Evolutionary conservation across 2,888 invertebrate species (phyloP), one percentile per base, ranked within the genome.

Genomic region (Balanococcus diminutus): DNA sequence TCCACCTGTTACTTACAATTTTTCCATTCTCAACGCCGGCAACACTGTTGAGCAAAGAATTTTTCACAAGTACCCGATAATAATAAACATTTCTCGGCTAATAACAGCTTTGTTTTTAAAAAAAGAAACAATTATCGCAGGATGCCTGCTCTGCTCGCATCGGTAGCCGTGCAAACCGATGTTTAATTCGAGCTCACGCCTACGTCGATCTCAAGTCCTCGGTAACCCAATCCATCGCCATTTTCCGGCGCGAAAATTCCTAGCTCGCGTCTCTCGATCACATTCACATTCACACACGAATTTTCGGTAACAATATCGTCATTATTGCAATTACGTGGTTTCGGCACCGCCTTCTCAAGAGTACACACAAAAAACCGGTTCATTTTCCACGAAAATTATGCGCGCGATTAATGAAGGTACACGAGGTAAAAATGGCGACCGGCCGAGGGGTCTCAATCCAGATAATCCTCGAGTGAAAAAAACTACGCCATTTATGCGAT

Each of bases 311-410:
- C 75, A 75, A 75, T 75, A 32, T 75, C 67, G 67, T 67, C 75
- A 75, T 75, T 75, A 75, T 19, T 75, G 75, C 75, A 75, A 75
- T 75, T 28, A 75, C 75, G 3, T 19, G 6, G 19, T 19, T n/a
- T 6, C 32, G 28, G 75, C 16, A 75, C 75, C 75, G 31, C 75
- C 75, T 75, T 75, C 75, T 32, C 6, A 14, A 14, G 2, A 3
- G 22, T 8, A 5, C 19, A 19, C 19, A 51, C 19, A 51, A 25
- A 42, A 82, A 82, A 82, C 82, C 82, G 82, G 82, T 82, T 82
- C 82, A 51, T 82, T 82, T 81, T 82, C 42, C 82, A 46, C 31
- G 39, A 81, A 82, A 82, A 82, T 82, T 46, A 31, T 28, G 11
- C 51, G 11, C 51, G 11, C 51, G 75, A n/a, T 75, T 28, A 36